phyloP scores from a whole-genome alignment of 2,888 invertebrate species.

The Cerceris rybyensis region DNA sequence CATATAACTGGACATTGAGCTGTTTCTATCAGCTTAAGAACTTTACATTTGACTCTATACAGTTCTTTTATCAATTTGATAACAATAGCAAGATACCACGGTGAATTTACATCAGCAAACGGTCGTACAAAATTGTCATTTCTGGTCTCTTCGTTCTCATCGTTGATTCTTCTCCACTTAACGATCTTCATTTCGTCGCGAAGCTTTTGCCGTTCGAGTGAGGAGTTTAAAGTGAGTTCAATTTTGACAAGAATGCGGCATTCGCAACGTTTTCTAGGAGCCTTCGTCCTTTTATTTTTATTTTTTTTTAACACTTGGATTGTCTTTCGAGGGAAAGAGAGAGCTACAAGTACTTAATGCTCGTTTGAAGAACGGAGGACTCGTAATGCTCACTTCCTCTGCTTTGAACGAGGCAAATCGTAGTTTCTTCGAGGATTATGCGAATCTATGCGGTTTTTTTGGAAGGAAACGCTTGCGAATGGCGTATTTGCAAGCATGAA shows the following conservation, averaged over 20 bases:
- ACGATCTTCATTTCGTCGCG: neutral
- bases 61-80: too few species aligned
- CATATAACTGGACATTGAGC: too few species aligned
- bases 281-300: neutral
- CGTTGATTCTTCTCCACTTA: neutral
- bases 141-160: neutral
- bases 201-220: neutral
- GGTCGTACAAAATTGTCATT: neutral
- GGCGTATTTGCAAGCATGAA: conserved; percentile 3
- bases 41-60: too few species aligned
- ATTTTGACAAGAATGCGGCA: conserved; percentile 2
- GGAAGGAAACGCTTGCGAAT: conserved; percentile 1
- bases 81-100: neutral
- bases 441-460: neutral
- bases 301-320: neutral
- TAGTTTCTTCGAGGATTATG: conserved; percentile 11
- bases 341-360: conserved; percentile 46
- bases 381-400: neutral
- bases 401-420: neutral
- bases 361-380: conserved; percentile 17
- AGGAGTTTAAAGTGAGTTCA: neutral
- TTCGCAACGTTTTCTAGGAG: conserved; percentile 16
- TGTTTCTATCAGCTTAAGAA: too few species aligned
- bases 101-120: neutral
- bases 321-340: neutral